Evolutionary conservation across 2,797 vertebrate genomes (phyloP), one percentile per base, ranked within the genome.

Genomic region (Chromobotia macracanthus): DNA sequence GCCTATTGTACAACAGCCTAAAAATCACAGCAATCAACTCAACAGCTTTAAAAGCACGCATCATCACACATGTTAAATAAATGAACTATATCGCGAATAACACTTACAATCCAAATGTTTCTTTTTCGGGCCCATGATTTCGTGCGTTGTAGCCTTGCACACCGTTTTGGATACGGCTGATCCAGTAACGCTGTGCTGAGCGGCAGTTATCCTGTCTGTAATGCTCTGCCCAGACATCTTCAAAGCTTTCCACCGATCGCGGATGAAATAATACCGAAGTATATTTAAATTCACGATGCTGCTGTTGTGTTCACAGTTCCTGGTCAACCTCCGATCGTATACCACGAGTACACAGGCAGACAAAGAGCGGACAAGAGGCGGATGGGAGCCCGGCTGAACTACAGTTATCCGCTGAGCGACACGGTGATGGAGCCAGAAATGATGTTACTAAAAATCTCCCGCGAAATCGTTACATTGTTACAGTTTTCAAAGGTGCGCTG

Each of bases 171-270:
- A 94, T 69, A 94, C 91, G 16, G 95, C 95, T 50, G 93, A 97
- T 80, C 97, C 96, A 88, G 97, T 98, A 86, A 97, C 95, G 75
- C 96, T 97, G 93, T 97, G 96, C 92, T 97, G 96, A 85, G 96
- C 96, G 89, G 96, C 96, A 51, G 96, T 93, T 90, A 97, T 97
- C 90, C 96, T 88, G 94, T 97, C 96, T 55, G 96, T 97, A 90
- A 97, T 95, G 84, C 95, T 96, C 93, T 97, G 96, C 65, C 96
- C 96, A 91, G 96, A 97, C 96, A 97, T 97, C 89, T 92, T 94
- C 87, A 77, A 79, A 18, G 72, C 75, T 71, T 41, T 35, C 41
- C 53, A 65, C 58, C 79, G 50, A 58, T 6, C 64, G 25, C 41
- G 2, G 48, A 48, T 56, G 21, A 83, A 84, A 80, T 21, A 72